A percentile compares a stretch with the other conserved stretches of the same genome.
These are phyloP conservation scores for Stenodera caucasica DNA, from an alignment of 2,888 invertebrate genomes.

Conservation along the genomic window DNA sequence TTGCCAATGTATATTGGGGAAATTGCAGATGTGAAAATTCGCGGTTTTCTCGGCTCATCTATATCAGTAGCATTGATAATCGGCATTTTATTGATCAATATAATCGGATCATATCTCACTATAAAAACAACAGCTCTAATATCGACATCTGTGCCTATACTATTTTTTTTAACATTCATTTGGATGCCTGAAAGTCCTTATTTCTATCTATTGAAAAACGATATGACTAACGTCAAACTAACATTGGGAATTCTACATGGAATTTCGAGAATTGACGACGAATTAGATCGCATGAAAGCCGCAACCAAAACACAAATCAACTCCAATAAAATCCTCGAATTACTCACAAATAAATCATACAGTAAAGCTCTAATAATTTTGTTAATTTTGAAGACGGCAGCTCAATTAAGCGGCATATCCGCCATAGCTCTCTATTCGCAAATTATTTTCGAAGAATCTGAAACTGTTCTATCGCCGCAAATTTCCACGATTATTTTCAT, in stretches of 20 bases:
- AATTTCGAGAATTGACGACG: constrained; percentile 1
- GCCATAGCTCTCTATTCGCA: constrained; percentile 66
- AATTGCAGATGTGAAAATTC: constrained; percentile 60
- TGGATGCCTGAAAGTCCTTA: constrained; percentile 59
- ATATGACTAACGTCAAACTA: neutral
- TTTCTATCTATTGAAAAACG: constrained; percentile 7
- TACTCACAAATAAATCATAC: constrained; percentile 9
- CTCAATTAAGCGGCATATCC: constrained; percentile 63
- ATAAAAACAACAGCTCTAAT: constrained; percentile 59
- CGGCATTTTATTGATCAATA: constrained; percentile 65
- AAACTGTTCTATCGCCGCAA: neutral
- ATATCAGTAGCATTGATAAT: constrained; percentile 61
- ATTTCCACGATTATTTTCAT: neutral
- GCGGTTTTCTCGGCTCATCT: constrained; percentile 65
- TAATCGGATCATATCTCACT: constrained; percentile 59
- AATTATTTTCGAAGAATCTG: constrained; percentile 53
- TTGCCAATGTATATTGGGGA: constrained; percentile 65
- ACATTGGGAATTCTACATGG: constrained; percentile 8
- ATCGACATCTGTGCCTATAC: constrained; percentile 55
- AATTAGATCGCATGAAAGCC: constrained; percentile 9
- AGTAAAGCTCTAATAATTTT: constrained; percentile 9
- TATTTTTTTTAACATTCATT: constrained; percentile 56
- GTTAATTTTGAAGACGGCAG: constrained; percentile 32
- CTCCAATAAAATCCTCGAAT: constrained; percentile 1
- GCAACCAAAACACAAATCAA: constrained; percentile 6